Base-by-base conservation (phyloP, 1,140 invertebrate species). In the Orius insidiosus region DNA sequence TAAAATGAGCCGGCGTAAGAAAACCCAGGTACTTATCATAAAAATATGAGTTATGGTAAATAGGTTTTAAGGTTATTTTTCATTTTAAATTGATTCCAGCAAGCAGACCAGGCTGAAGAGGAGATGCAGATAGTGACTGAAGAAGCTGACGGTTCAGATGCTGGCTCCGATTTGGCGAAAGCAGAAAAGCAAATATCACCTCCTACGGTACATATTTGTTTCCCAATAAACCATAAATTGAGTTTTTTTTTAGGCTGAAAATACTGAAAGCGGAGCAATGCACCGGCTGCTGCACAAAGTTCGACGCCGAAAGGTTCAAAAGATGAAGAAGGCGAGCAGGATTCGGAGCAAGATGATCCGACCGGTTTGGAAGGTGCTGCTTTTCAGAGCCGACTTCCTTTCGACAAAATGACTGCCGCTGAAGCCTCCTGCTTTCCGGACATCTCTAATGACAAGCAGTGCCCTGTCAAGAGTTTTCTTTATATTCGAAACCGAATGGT, bases 361-460 rank as follows among this genome's bases (percentile, higher is more conserved):
- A 63, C 63, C 53, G 83, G 82, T 10, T 70, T 92, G 46, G 88
- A 93, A 70, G 88, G 88, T 38, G 87, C 88, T 43, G 86, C 88
- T 2, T 93, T 89, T 64, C 86, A 92, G 62, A 89, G 85, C 52
- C 74, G 93, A 47, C 68, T 98, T 57, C 90, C 90, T 3, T 88
- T 85, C 65, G 92, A 94, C 60, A 94, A 94, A 61, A 76, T 97
- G 72, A 93, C 88, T 19, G 84, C 87, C 3, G 77, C 82, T 32
- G 94, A 98, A 70, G 85, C 88, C 3, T 80, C 83, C 32, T 87
- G 85, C 60, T 97, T 98, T 63, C 79, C 85, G 13, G 93, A 97
- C 60, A 77, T 97, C 32, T 75, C 83, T 47, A 64, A 68, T 52
- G 71, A 76, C 52, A 80, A 75, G 10, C 75, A 81, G 16, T 70